Percentiles rank a stretch among this genome's conserved stretches.
phyloP scores from a whole-genome alignment of 1,140 invertebrate genomes.

The Luehdorfia chinensis region DNA sequence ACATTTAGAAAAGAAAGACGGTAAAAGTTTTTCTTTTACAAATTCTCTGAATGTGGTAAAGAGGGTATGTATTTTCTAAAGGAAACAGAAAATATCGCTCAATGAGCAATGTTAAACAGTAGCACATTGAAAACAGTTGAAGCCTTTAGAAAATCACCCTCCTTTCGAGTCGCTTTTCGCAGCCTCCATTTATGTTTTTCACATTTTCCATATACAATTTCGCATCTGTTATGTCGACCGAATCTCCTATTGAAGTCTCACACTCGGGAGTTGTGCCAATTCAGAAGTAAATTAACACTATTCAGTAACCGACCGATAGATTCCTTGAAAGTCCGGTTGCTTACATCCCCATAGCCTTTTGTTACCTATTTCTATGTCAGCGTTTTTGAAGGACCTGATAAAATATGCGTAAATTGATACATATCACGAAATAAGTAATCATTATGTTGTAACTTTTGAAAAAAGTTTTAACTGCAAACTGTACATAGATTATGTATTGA shows the following conservation, averaged over 20 bases:
- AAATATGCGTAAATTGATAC: too few relatives aligned
- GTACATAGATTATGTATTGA: too few relatives aligned
- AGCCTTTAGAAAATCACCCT: conserved; percentile 71
- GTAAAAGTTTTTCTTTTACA: background rate
- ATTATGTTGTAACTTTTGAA: too few relatives aligned
- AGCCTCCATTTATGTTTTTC: conserved; percentile 62
- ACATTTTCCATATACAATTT: conserved; percentile 72
- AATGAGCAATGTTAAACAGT: conserved; percentile 67
- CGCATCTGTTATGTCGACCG: conserved; percentile 43
- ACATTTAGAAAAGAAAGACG: too few relatives aligned
- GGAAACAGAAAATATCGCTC: conserved; percentile 60
- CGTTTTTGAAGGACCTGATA: too few relatives aligned
- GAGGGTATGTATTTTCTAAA: conserved; percentile 16
- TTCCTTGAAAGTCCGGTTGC: background rate
- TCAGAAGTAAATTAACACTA: conserved; percentile 64
- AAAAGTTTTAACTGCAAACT: too few relatives aligned
- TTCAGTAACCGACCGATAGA: conserved; percentile 43
- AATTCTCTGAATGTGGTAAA: background rate
- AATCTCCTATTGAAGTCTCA: conserved; percentile 53
- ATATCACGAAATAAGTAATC: too few relatives aligned
- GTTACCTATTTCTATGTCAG: too few relatives aligned
- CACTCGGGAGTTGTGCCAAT: conserved; percentile 52
- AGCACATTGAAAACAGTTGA: conserved; percentile 61
- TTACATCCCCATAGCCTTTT: too few relatives aligned
- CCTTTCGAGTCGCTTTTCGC: conserved; percentile 62